Conservation (phyloP, 1,140 invertebrate genomes). For the Lepidurus apus region DNA sequence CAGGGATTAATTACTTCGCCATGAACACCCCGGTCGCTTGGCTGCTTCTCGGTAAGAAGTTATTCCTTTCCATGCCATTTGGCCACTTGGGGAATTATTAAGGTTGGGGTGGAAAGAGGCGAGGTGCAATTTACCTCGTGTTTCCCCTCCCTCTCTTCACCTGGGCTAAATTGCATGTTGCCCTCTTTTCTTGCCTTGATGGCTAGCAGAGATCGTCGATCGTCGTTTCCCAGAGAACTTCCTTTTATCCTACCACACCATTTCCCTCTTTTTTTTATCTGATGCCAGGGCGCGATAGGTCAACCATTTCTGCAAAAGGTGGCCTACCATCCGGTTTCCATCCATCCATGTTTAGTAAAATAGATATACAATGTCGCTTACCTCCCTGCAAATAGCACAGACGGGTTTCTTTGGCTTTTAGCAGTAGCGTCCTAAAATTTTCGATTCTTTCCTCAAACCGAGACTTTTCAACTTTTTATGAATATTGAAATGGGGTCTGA, state of each 20-base stretch:
- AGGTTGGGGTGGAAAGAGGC: background rate
- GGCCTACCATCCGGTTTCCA: background rate
- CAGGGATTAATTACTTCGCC: constrained; percentile 1
- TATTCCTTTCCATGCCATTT: background rate
- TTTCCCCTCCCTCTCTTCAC: background rate
- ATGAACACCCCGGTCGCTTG: background rate
- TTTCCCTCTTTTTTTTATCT: background rate
- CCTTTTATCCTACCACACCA: background rate
- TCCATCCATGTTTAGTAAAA: background rate
- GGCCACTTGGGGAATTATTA: background rate
- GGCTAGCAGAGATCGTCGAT: background rate
- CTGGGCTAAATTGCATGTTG: background rate
- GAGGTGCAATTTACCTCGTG: background rate
- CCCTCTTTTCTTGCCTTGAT: background rate
- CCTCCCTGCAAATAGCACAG: background rate
- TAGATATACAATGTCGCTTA: background rate
- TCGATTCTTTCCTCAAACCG: too few species aligned
- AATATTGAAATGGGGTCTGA: too few species aligned
- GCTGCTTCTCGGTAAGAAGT: background rate
- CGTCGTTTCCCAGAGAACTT: background rate
- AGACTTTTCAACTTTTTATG: too few species aligned
- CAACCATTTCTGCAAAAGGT: background rate
- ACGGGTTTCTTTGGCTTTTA: background rate
- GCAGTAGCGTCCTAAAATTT: background rate
- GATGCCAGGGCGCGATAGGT: background rate